phyloP scores from a whole-genome alignment of 2,113 vertebrate genomes.

The Rhinogobius similis region DNA sequence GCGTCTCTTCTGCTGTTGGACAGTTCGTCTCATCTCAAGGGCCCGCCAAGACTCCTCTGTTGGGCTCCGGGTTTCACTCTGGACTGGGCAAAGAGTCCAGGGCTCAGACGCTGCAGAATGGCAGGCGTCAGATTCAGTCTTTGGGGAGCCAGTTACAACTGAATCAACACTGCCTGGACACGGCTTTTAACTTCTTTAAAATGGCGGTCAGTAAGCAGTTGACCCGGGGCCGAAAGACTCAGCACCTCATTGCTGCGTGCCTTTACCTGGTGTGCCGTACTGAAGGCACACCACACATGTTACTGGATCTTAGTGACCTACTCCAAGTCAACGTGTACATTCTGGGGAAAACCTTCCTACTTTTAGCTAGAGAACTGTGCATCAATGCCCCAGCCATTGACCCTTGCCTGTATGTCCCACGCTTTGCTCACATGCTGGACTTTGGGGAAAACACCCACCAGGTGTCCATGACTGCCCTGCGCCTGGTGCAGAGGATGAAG shows the following conservation, averaged over 20 bases:
- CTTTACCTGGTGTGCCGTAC: conserved; percentile 97
- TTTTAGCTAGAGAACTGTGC: conserved; percentile 94
- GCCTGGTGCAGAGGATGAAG: conserved; percentile 97
- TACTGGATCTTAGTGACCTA: conserved; percentile 95
- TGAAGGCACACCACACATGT: conserved; percentile 96
- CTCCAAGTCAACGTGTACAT: conserved; percentile 98
- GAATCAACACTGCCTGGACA: conserved; percentile 96
- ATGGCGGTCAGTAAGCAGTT: conserved; percentile 96
- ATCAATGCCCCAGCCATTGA: conserved; percentile 97
- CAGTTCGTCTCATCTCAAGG: conserved; percentile 94
- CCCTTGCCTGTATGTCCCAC: conserved; percentile 95
- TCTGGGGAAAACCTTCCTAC: conserved; percentile 94
- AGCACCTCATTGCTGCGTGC: conserved; percentile 93
- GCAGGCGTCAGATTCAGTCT: conserved; percentile 93
- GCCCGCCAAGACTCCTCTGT: conserved; percentile 86
- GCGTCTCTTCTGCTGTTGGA: conserved; percentile 91
- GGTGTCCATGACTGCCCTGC: conserved; percentile 95
- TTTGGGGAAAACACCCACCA: conserved; percentile 94
- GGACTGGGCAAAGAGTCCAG: conserved; percentile 93
- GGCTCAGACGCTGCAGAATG: conserved; percentile 93
- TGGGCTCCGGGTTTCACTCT: conserved; percentile 91
- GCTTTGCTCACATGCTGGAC: conserved; percentile 96
- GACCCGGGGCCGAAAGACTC: conserved; percentile 90
- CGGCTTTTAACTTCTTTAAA: conserved; percentile 99
- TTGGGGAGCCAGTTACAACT: conserved; percentile 94